phyloP scores from a whole-genome alignment of 2,888 invertebrate species.

The Clunio marinus region DNA sequence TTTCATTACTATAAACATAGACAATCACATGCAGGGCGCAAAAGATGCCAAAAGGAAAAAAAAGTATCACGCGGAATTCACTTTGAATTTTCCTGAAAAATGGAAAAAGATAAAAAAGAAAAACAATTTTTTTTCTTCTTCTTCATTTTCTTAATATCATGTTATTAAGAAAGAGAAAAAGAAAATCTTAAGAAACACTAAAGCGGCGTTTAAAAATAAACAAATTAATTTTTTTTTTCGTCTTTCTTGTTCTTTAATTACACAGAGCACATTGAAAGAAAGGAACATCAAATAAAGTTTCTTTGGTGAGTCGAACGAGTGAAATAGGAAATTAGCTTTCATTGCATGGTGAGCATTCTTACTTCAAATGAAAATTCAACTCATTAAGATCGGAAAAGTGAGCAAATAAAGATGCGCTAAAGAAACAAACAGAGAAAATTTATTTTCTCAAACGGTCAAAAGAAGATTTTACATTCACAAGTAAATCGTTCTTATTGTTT shows the following conservation, averaged over 20 bases:
- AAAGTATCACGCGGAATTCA: slow-evolving; percentile 15
- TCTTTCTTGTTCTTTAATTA: no score
- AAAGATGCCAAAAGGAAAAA: slow-evolving; percentile 22
- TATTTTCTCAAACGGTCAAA: no score
- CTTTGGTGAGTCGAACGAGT: background rate
- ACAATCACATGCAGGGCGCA: slow-evolving; percentile 27
- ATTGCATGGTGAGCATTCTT: background rate
- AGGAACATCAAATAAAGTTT: slow-evolving; percentile 27
- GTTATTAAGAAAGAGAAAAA: no score
- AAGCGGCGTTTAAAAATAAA: slow-evolving; percentile 31
- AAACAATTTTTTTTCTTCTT: background rate
- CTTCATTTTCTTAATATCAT: background rate
- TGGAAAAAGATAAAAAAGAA: background rate
- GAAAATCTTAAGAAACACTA: slow-evolving; percentile 29
- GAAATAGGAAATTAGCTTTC: background rate
- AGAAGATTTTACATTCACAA: no score
- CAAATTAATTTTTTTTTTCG: slow-evolving; percentile 18
- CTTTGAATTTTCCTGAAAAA: slow-evolving; percentile 23
- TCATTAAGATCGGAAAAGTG: slow-evolving; percentile 31
- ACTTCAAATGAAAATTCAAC: slow-evolving; percentile 8
- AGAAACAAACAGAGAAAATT: no score
- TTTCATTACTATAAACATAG: slow-evolving; percentile 37
- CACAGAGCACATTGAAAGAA: background rate
- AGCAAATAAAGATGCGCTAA: slow-evolving; percentile 34
- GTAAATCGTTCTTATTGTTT: no score